phyloP scores from a whole-genome alignment of 2,797 vertebrate genomes.

The Sus cebifrons region DNA sequence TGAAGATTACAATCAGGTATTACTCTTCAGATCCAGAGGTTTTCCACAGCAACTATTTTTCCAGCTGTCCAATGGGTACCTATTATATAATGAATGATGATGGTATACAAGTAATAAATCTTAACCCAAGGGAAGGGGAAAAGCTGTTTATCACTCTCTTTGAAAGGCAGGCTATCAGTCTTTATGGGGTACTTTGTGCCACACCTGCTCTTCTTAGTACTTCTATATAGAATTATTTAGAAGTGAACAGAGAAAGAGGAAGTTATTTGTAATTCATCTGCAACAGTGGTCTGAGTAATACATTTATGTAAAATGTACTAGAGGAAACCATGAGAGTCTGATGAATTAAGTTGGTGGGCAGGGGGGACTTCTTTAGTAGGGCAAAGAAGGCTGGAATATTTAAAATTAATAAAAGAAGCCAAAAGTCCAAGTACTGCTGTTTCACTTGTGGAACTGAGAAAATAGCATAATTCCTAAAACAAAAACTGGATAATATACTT shows the following conservation, averaged over 20 bases:
- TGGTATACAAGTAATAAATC: conserved; percentile 54
- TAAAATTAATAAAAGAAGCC: conserved; percentile 45
- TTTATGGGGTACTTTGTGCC: conserved; percentile 1
- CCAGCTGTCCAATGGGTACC: not conserved
- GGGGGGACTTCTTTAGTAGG: not conserved
- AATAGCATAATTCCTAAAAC: not conserved
- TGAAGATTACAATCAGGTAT: conserved; percentile 36
- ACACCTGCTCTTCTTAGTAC: conserved; percentile 51
- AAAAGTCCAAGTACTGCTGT: not conserved
- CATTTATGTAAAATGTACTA: conserved; percentile 48
- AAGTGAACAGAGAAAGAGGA: conserved; percentile 73
- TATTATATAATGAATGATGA: conserved; percentile 60
- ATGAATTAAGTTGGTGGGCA: not conserved
- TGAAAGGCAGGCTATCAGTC: conserved; percentile 68
- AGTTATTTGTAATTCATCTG: conserved; percentile 77
- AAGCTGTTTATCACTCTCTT: conserved; percentile 54
- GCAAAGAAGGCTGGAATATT: conserved; percentile 45
- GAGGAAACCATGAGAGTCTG: conserved; percentile 61
- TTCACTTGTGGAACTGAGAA: not conserved
- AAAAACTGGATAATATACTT: not conserved
- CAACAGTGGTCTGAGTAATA: conserved; percentile 63
- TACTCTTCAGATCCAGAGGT: conserved; percentile 64
- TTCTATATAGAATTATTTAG: conserved; percentile 69
- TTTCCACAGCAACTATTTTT: conserved; percentile 65
- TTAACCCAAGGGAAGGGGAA: conserved; percentile 54